These are phyloP conservation scores for Metridium senile DNA, from an alignment of 92 coral and sea anemone genomes.

Conservation along the genomic window DNA sequence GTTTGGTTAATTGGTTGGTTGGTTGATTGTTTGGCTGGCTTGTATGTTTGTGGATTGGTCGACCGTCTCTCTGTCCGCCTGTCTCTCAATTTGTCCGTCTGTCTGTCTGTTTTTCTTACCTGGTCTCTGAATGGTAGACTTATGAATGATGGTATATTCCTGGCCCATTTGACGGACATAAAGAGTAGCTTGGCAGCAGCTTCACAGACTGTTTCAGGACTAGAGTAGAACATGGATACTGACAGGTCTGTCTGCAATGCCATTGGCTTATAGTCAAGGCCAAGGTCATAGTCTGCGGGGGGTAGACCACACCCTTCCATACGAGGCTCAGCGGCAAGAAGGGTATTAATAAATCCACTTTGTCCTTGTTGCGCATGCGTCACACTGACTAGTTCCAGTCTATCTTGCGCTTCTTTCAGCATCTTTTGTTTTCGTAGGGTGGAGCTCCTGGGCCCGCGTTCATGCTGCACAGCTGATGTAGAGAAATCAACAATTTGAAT, in stretches of 20 bases:
- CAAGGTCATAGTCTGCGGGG: slow-evolving; percentile 64
- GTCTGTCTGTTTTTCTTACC: slow-evolving; percentile 25
- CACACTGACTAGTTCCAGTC: slow-evolving; percentile 70
- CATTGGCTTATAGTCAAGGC: slow-evolving; percentile 74
- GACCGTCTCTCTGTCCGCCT: too few relatives aligned
- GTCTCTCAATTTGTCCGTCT: not conserved
- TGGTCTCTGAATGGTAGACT: slow-evolving; percentile 95
- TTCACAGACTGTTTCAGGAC: slow-evolving; percentile 89
- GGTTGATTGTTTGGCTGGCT: too few relatives aligned
- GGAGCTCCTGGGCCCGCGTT: slow-evolving; percentile 98
- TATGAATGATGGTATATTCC: slow-evolving; percentile 93
- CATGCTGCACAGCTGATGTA: slow-evolving; percentile 94
- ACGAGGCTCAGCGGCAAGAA: slow-evolving; percentile 82
- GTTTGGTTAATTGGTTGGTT: too few relatives aligned
- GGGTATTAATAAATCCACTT: slow-evolving; percentile 80
- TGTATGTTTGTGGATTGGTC: too few relatives aligned
- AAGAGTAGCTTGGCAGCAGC: slow-evolving; percentile 95
- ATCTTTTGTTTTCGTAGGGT: slow-evolving; percentile 89
- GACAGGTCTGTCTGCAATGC: slow-evolving; percentile 77
- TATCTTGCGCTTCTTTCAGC: slow-evolving; percentile 83
- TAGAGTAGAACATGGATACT: slow-evolving; percentile 80
- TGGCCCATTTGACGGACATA: slow-evolving; percentile 98
- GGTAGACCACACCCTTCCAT: slow-evolving; percentile 69
- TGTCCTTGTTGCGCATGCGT: slow-evolving; percentile 67
- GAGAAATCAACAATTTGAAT: not conserved